Conservation (phyloP, 2,797 vertebrate species). For the Sylvia borin region DNA sequence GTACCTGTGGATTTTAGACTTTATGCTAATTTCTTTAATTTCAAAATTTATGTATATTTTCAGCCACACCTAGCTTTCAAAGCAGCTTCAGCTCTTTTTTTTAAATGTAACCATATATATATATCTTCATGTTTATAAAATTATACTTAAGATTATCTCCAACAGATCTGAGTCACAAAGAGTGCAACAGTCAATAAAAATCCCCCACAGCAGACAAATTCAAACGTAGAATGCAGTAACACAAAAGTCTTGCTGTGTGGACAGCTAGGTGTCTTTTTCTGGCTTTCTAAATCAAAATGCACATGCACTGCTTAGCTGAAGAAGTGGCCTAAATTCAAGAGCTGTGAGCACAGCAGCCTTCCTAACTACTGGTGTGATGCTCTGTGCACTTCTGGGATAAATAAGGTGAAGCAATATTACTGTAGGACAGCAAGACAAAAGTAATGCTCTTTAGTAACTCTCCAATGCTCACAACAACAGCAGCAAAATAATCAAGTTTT, state of each 20-base stretch:
- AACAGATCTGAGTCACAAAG: neutral
- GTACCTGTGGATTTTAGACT: neutral
- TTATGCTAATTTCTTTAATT: neutral
- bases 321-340: neutral
- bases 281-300: neutral
- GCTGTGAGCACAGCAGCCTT: neutral
- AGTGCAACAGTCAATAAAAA: neutral
- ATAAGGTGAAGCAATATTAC: constrained; percentile 30
- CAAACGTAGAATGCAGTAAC: neutral
- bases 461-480: constrained; percentile 38
- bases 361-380: neutral
- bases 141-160: neutral
- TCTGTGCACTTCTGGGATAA: constrained; percentile 47
- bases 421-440: constrained; percentile 48
- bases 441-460: constrained; percentile 54
- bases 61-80: neutral
- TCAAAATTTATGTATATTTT: neutral
- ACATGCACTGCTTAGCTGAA: neutral
- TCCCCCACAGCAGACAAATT: neutral
- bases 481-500: constrained; percentile 52
- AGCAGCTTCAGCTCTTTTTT: neutral
- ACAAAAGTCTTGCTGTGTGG: neutral
- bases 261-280: neutral
- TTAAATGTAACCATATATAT: neutral
- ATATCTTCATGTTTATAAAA: neutral